A percentile compares a stretch with the other conserved stretches of the same genome.
Evolutionary conservation across 92 coral and sea anemone species (phyloP).

Genomic region (Palythoa grandiflora): DNA sequence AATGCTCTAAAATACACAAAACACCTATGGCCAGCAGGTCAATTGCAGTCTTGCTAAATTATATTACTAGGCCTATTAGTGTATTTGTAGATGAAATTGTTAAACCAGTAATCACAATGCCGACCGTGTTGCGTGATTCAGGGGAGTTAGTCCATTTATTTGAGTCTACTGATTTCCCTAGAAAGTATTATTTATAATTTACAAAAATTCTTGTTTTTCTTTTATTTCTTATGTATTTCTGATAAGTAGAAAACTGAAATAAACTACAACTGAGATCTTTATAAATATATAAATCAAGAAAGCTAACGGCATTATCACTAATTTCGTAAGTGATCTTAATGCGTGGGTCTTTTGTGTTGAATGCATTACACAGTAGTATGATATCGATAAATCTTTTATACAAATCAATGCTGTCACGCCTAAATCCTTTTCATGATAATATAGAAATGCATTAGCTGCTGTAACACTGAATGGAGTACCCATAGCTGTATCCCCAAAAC

Average conservation of each 20-base stretch:
- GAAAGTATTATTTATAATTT: constrained; percentile 22
- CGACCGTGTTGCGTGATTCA: constrained; percentile 10
- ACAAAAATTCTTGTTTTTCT: constrained; percentile 17
- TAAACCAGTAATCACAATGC: constrained; percentile 17
- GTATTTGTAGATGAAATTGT: not conserved
- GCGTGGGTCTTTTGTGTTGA: constrained; percentile 15
- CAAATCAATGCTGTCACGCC: not conserved
- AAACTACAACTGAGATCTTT: constrained; percentile 1
- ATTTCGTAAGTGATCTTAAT: constrained; percentile 46
- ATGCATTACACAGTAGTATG: constrained; percentile 1
- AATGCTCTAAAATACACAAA: constrained; percentile 20
- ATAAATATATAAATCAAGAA: constrained; percentile 19
- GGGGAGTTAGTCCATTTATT: constrained; percentile 1
- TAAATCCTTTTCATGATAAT: constrained; percentile 13
- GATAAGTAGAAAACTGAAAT: constrained; percentile 51
- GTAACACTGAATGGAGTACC: not conserved
- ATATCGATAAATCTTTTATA: constrained; percentile 49
- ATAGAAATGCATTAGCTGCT: not conserved
- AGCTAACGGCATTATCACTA: constrained; percentile 38
- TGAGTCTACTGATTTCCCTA: constrained; percentile 7
- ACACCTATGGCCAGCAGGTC: constrained; percentile 14
- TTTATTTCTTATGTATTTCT: not conserved
- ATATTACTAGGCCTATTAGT: constrained; percentile 17
- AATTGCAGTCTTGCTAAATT: constrained; percentile 10
- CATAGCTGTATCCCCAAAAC: not conserved